A percentile compares a stretch with the other conserved stretches of the same genome.
Conservation (phyloP, 2,888 invertebrate genomes). For the Scaptomyza cyrtandrae region DNA sequence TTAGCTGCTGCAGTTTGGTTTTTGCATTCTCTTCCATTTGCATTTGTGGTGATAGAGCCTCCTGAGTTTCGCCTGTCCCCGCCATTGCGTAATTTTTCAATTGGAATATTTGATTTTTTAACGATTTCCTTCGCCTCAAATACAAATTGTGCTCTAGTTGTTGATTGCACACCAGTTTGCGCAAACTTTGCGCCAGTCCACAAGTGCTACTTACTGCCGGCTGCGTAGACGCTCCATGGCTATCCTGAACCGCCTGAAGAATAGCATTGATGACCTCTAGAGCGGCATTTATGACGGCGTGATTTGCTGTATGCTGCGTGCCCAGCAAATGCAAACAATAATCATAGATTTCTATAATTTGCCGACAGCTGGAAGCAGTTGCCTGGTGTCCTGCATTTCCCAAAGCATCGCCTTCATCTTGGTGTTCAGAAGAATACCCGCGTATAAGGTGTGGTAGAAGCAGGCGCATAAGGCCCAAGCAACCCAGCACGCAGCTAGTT, state of each 20-base stretch:
- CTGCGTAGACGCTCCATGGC: constrained; percentile 23
- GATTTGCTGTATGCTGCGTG: constrained; percentile 89
- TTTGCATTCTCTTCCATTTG: constrained; percentile 72
- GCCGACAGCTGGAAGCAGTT: constrained; percentile 73
- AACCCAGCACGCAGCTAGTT: constrained; percentile 87
- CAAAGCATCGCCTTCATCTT: constrained; percentile 68
- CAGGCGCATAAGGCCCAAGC: constrained; percentile 88
- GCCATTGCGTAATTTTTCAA: constrained; percentile 82
- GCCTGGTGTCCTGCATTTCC: constrained; percentile 46
- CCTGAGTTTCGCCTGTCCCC: constrained; percentile 60
- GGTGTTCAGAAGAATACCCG: constrained; percentile 64
- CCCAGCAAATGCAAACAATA: constrained; percentile 89
- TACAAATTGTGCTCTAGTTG: constrained; percentile 84
- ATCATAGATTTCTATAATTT: constrained; percentile 89
- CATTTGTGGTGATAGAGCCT: constrained; percentile 43
- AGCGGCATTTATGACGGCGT: constrained; percentile 94
- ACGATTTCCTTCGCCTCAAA: constrained; percentile 84
- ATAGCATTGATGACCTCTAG: constrained; percentile 88
- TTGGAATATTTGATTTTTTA: constrained; percentile 85
- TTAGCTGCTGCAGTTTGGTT: constrained; percentile 70
- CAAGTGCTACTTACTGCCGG: constrained; percentile 21
- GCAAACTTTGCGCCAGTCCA: constrained; percentile 74
- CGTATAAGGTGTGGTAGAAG: constrained; percentile 86
- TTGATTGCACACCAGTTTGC: constrained; percentile 82
- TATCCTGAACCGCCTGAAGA: constrained; percentile 78